Base-by-base conservation (phyloP, 2,113 vertebrate species). In the Bothrops jararaca region DNA sequence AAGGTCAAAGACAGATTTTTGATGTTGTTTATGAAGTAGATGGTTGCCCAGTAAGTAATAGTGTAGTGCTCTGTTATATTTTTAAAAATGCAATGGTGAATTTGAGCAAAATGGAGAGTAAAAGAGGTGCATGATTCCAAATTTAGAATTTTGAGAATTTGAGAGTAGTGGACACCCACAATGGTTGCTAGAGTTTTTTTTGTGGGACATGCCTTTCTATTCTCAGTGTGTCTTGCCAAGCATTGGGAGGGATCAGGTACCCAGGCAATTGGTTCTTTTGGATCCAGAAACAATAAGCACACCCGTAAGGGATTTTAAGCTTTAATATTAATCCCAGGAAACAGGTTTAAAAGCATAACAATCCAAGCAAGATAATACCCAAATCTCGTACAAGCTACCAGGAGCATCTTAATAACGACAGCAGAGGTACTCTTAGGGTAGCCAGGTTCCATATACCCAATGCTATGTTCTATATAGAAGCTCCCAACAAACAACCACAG, bases 1-100 rank as follows among this genome's bases (percentile, higher is more conserved):
- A 99, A 95, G 99, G 98, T 60, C 99, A 99, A 95, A 99, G 98
- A 96, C 99, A 99, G 96, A 99, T 99, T 97, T 99, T 99, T 96
- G 99, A 99, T 0, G 99, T 99, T 26, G 99, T 99, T 93, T 99
- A 99, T 96, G 99, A 99, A 97, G 99, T 99, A 69, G 99, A 99
- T 94, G 99, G 99, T 94, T 99, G 99, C 95, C 99, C 99, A 42
- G 99, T 99, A 97, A 99, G 99, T 98, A 94, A 64, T 52, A 15
- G n/a, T 52, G 20, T n/a, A 57, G 13, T 0, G 6, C 34, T 42
- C 18, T 3, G 0, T 42, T 80, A 42, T 42, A 42, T 22, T 80
- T 69, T 12, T 18, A 34, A 54, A 34, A 88, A 54, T 39, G 29
- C 20, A 54, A 3, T 88, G 12, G 52, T 56, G 29, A 42, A 22